Percentiles rank a stretch among this genome's conserved stretches.
Evolutionary conservation across 1,140 invertebrate genomes (phyloP).

Genomic region (Drosophila lacteicornis): DNA sequence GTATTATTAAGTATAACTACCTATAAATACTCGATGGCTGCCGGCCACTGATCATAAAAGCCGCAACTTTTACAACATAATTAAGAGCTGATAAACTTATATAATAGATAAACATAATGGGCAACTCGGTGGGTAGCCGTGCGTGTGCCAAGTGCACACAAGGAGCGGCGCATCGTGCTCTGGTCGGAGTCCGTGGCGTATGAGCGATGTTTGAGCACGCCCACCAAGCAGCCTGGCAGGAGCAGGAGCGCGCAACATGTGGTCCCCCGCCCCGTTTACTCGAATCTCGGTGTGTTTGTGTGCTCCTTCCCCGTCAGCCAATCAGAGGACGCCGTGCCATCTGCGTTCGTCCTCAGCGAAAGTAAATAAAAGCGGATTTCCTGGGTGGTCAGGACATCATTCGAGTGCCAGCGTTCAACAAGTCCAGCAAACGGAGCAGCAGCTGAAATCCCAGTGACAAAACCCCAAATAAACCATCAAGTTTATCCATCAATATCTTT

Average conservation of each 20-base stretch:
- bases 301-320: slow-evolving; percentile 44
- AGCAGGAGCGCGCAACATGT: slow-evolving; percentile 68
- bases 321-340: slow-evolving; percentile 50
- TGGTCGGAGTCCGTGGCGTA: slow-evolving; percentile 64
- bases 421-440: slow-evolving; percentile 49
- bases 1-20: slow-evolving; percentile 65
- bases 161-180: slow-evolving; percentile 32
- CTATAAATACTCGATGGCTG: slow-evolving; percentile 44
- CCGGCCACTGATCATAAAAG: slow-evolving; percentile 62
- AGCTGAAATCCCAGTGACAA: slow-evolving; percentile 10
- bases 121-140: slow-evolving; percentile 12
- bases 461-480: slow-evolving; percentile 1
- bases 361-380: slow-evolving; percentile 83
- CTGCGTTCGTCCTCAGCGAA: slow-evolving; percentile 48
- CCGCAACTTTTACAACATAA: slow-evolving; percentile 74
- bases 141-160: slow-evolving; percentile 51
- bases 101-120: slow-evolving; percentile 76
- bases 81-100: slow-evolving; percentile 79
- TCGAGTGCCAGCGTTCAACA: slow-evolving; percentile 77
- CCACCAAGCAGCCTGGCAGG: slow-evolving; percentile 51
- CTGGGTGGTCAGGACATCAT: slow-evolving; percentile 69
- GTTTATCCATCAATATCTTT: neutral
- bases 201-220: slow-evolving; percentile 74
- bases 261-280: slow-evolving; percentile 23
- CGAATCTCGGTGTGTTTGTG: slow-evolving; percentile 13